These are phyloP conservation scores for Himalopsyche japonica DNA, from an alignment of 2,888 invertebrate species.

Conservation along the genomic window DNA sequence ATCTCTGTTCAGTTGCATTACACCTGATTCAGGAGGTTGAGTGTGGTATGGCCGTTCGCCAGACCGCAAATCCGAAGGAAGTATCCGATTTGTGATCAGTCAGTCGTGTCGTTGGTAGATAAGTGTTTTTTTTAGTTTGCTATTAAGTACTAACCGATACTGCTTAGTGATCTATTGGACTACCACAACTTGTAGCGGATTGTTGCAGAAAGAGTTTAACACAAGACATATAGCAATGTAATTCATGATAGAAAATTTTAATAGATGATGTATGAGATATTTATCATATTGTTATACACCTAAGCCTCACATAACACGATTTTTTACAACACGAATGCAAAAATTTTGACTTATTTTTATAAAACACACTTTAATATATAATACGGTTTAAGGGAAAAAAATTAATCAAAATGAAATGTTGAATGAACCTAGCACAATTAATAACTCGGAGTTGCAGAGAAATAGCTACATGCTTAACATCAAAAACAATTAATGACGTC, in stretches of 20 bases:
- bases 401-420: too few relatives aligned
- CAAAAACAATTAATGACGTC: too few relatives aligned
- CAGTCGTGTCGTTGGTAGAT: not conserved
- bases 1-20: not conserved
- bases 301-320: too few relatives aligned
- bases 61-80: not conserved
- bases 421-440: too few relatives aligned
- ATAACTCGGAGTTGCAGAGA: too few relatives aligned
- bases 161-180: not conserved
- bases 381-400: too few relatives aligned
- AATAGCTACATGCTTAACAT: too few relatives aligned
- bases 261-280: not conserved
- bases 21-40: not conserved
- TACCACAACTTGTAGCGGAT: not conserved
- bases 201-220: not conserved
- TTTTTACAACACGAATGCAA: too few relatives aligned
- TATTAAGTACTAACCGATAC: not conserved
- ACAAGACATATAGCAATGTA: not conserved
- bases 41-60: not conserved
- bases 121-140: not conserved
- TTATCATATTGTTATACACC: too few relatives aligned
- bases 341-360: too few relatives aligned
- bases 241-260: not conserved
- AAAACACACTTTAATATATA: too few relatives aligned
- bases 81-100: not conserved